phyloP scores from a whole-genome alignment of 2,113 vertebrate species.

The Trogon surrucura region DNA sequence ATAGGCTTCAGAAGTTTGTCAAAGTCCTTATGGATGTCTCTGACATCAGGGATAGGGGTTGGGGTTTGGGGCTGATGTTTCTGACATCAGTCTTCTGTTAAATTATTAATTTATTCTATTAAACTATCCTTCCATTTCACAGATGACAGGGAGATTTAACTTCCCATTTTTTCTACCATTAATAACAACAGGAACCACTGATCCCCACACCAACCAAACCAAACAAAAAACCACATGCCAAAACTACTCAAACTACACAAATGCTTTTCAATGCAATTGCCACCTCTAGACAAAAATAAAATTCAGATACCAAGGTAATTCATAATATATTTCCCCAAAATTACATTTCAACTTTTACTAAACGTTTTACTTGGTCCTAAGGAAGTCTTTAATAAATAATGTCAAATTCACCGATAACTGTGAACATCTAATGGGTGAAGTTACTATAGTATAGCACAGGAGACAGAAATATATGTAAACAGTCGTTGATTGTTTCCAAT shows the following conservation, averaged over 20 bases:
- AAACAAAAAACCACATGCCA: not conserved
- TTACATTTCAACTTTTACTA: not conserved
- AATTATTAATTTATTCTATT: not conserved
- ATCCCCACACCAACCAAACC: not conserved
- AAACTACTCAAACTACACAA: not conserved
- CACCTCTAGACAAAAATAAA: not conserved
- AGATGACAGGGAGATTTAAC: not conserved
- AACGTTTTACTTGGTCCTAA: not conserved
- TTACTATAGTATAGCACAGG: not conserved
- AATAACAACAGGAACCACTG: not conserved
- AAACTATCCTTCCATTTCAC: not conserved
- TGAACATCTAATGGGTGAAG: not conserved
- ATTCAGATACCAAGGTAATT: not conserved
- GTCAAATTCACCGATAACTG: not conserved
- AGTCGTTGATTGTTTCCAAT: not conserved
- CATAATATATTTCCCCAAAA: not conserved
- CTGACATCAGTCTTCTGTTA: too few relatives aligned
- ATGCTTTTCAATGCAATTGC: not conserved
- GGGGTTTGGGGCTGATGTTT: too few relatives aligned
- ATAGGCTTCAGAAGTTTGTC: not conserved
- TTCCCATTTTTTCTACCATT: not conserved
- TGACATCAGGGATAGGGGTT: not conserved
- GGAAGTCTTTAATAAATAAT: not conserved
- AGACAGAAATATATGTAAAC: not conserved
- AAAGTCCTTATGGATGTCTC: not conserved